Percentiles rank a stretch among this genome's conserved stretches.
These are phyloP conservation scores for Holothuria glaberrima DNA, from an alignment of 35 echinoderm and acorn worm genomes.

Conservation along the genomic window DNA sequence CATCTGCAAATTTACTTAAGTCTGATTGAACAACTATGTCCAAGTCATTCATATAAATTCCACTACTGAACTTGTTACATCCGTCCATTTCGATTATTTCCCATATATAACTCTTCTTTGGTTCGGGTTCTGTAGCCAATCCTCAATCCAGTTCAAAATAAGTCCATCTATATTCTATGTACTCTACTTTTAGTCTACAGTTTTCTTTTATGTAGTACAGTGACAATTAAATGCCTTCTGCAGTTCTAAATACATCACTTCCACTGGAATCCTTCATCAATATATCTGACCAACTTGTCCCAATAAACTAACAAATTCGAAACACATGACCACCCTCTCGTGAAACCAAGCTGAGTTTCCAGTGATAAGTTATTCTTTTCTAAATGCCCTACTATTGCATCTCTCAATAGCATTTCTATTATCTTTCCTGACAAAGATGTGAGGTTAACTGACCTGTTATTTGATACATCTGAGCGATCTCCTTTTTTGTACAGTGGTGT, in stretches of 20 bases:
- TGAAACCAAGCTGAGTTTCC: conserved; percentile 10
- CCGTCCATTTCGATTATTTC: background rate
- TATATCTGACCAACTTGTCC: background rate
- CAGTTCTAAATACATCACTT: background rate
- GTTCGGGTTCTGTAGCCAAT: background rate
- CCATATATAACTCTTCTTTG: background rate
- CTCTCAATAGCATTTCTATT: too few species aligned
- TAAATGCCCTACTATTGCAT: background rate
- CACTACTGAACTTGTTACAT: background rate
- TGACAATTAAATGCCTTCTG: conserved; percentile 31
- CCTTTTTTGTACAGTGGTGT: conserved; percentile 47
- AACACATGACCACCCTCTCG: background rate
- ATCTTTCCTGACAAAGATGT: too few species aligned
- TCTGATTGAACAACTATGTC: background rate
- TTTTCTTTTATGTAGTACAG: background rate
- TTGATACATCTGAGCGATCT: too few species aligned
- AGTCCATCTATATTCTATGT: background rate
- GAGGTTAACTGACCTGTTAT: too few species aligned
- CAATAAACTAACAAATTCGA: background rate
- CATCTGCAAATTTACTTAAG: background rate
- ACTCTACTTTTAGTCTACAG: background rate
- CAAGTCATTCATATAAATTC: background rate
- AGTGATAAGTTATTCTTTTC: background rate
- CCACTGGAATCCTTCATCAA: background rate
- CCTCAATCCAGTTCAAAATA: conserved; percentile 1